Evolutionary conservation across 2,888 invertebrate genomes (phyloP), one percentile per base, ranked within the genome.

Genomic region (Conus canariensis): DNA sequence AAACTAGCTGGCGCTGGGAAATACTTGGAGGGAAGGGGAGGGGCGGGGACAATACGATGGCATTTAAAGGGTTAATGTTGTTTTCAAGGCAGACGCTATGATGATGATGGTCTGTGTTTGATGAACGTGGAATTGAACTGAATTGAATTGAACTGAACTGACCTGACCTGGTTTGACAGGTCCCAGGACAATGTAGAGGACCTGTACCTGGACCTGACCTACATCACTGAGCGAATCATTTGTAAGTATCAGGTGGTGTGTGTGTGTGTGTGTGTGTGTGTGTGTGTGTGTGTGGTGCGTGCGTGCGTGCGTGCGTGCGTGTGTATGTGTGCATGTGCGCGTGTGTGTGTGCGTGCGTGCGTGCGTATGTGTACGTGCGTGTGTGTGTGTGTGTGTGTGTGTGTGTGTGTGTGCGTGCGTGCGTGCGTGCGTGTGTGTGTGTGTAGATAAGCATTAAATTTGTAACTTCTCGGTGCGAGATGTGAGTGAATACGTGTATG

Each of bases 171-270:
- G 16, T 64, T 3, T 64, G 64, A 0, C 88, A 91, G 93, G 88
- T 91, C 91, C 64, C 91, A 91, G 86, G 93, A 93, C 60, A 59
- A 19, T 14, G 92, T 90, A 56, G 86, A 88, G 22, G 91, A 90
- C 70, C 92, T 93, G 87, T 95, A 95, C 89, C 97, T 98, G 97
- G 98, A 98, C 96, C 97, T 98, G 91, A 98, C 98, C 96, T 98
- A 98, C 96, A 98, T 98, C 94, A 98, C 98, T 70, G 98, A 98
- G 96, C 97, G 98, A 94, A 98, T 98, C 97, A 98, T 98, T 95
- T 98, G 96, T 96, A 94, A 95, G 95, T 93, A 80, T 19, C 45
- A 45, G 45, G 45, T 30, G n/a, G 19, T 22, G 70, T 70, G 19
- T 70, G 19, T 70, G 19, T 30, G 30, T 30, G 30, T 30, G 19